A percentile compares a stretch with the other conserved stretches of the same genome.
phyloP scores from a whole-genome alignment of 37 sponge, comb jelly and placozoan species.

The Cladorhizidae sp. region DNA sequence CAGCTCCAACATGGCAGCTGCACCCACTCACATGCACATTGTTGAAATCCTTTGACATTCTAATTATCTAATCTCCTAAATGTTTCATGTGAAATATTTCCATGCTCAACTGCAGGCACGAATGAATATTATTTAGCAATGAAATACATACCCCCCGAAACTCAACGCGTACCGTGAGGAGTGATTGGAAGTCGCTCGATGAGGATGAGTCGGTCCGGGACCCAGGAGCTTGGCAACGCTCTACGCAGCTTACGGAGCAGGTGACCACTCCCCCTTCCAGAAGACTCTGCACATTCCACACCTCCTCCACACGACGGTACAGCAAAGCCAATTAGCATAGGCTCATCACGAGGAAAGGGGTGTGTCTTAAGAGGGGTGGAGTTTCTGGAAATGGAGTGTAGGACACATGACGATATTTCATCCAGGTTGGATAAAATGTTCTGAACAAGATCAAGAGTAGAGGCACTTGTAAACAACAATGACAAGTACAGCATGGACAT shows the following conservation, averaged over 20 bases:
- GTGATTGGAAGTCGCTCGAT: constrained; percentile 61
- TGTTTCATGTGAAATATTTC: too few relatives aligned
- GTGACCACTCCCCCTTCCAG: too few relatives aligned
- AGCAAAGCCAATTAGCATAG: constrained; percentile 12
- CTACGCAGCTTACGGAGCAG: constrained; percentile 10
- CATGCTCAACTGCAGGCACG: too few relatives aligned
- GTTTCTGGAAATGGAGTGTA: not conserved
- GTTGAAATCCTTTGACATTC: too few relatives aligned
- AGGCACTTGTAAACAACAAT: not conserved
- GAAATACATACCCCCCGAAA: not conserved
- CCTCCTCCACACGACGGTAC: not conserved
- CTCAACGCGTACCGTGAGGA: constrained; percentile 51
- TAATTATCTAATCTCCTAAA: too few relatives aligned
- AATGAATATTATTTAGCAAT: too few relatives aligned
- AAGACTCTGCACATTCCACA: not conserved
- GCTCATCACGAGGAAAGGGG: not conserved
- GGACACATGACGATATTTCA: constrained; percentile 8
- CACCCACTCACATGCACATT: too few relatives aligned
- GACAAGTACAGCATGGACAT: not conserved
- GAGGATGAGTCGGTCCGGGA: constrained; percentile 55
- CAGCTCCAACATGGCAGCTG: too few relatives aligned
- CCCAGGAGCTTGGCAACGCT: constrained; percentile 30
- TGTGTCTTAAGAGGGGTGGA: not conserved
- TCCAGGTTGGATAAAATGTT: constrained; percentile 7
- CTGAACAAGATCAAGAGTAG: not conserved